Base-by-base conservation (phyloP, 2,888 invertebrate genomes). In the Caenorhabditis sp. region DNA sequence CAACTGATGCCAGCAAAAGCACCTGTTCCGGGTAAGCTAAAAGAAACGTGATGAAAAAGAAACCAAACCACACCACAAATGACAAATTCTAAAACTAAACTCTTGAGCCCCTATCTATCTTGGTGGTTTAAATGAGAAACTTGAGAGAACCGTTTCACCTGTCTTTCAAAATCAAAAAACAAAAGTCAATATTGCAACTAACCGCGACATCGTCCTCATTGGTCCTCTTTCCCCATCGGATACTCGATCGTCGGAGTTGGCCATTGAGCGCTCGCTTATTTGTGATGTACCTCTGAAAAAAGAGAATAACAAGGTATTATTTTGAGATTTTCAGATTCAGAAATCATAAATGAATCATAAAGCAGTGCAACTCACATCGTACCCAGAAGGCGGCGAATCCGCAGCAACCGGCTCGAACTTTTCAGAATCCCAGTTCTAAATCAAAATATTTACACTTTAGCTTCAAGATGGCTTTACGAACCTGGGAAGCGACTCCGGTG, bases 181-280 rank as follows among this genome's bases (percentile, higher is more conserved):
- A 24, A n/a, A 35, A 24, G 15, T n/a, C 35, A 65, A n/a, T 35
- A n/a, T n/a, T n/a, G 2, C 11, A 47, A 72, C 72, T 55, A 20
- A 72, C 71, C 35, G 20, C 22, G 9, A 35, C 72, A 58, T 40
- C 35, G 13, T 60, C 50, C 11, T 60, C 35, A 4, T 8, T 32
- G 20, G 69, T 37, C 28, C 81, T 58, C 55, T 81, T 81, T 24
- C 81, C 81, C 81, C 81, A 81, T 3, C 22, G 76, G 37, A 81
- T 76, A 47, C 81, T 81, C 13, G 81, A 81, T 5, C 76, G 68
- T 18, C 81, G 76, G 9, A 81, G 60, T 24, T 81, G 64, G 18
- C 60, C 65, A 28, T 70, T 67, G 22, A 81, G 62, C 20, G 81
- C 81, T 70, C 81, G 32, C 44, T 81, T 81, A 47, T 76, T 47